A percentile compares a stretch with the other conserved stretches of the same genome.
Evolutionary conservation across 2,113 vertebrate genomes (phyloP).

Genomic region (Morphnarchus princeps): DNA sequence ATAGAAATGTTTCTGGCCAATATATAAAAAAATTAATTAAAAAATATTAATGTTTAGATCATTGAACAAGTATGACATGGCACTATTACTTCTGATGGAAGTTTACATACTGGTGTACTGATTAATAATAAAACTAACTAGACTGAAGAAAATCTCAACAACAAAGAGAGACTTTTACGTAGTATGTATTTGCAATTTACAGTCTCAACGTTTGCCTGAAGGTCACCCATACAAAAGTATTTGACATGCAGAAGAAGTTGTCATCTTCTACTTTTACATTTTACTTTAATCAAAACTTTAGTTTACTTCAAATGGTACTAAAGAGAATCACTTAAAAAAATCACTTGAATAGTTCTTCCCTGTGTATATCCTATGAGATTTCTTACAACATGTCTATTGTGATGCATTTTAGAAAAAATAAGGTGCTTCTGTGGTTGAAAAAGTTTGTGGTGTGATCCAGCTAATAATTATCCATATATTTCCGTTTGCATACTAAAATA

Average conservation of each 20-base stretch:
- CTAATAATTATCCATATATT: neutral
- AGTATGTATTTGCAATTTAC: neutral
- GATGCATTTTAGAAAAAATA: neutral
- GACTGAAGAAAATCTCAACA: neutral
- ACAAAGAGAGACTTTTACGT: neutral
- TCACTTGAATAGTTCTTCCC: neutral
- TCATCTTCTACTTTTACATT: neutral
- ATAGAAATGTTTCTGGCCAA: neutral
- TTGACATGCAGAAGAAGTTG: neutral
- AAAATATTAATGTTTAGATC: neutral
- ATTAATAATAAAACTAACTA: slow-evolving; percentile 27
- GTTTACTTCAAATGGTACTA: neutral
- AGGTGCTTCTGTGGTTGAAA: neutral
- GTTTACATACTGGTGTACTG: neutral
- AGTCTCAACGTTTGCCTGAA: neutral
- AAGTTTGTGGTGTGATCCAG: neutral
- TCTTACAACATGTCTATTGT: neutral
- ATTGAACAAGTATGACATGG: neutral
- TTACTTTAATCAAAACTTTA: neutral
- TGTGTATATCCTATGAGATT: neutral
- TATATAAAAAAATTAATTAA: neutral
- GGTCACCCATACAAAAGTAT: neutral
- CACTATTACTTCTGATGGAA: neutral
- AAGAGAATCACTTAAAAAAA: no score
- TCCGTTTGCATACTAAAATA: neutral